phyloP scores from a whole-genome alignment of 2,113 vertebrate genomes.

The Emydocephalus ijimae region DNA sequence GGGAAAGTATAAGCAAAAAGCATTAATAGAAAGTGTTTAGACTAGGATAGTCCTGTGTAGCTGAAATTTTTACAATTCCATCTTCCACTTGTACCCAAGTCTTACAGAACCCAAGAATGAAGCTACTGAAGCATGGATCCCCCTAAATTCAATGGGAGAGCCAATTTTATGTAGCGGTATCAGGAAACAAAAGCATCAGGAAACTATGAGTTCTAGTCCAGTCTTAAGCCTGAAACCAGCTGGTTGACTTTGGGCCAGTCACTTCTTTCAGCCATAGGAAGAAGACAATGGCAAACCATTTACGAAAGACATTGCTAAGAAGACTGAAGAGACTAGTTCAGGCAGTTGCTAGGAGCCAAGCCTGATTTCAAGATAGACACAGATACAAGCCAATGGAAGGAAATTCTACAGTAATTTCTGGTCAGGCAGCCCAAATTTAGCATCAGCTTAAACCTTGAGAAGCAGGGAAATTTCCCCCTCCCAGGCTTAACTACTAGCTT shows the following conservation, averaged over 20 bases:
- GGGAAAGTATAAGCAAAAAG: neutral
- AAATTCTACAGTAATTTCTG: neutral
- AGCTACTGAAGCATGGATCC: neutral
- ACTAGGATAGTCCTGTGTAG: neutral
- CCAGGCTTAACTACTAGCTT: neutral
- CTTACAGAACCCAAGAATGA: neutral
- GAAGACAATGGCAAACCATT: neutral
- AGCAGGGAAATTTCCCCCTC: rapidly evolving
- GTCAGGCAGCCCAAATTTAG: neutral
- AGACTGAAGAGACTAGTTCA: neutral
- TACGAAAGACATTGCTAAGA: neutral
- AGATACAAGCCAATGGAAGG: neutral
- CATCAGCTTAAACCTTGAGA: neutral
- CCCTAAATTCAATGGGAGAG: neutral
- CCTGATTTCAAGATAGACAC: neutral
- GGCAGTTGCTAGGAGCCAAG: neutral
- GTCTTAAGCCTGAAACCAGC: neutral
- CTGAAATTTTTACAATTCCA: neutral
- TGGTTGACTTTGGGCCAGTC: neutral
- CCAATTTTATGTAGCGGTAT: neutral
- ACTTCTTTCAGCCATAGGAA: neutral
- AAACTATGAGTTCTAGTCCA: neutral
- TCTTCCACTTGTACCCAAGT: neutral
- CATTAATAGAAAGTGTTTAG: neutral
- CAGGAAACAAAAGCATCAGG: neutral